Evolutionary conservation across 2,797 vertebrate species (phyloP).

Genomic region (Alosa sapidissima): DNA sequence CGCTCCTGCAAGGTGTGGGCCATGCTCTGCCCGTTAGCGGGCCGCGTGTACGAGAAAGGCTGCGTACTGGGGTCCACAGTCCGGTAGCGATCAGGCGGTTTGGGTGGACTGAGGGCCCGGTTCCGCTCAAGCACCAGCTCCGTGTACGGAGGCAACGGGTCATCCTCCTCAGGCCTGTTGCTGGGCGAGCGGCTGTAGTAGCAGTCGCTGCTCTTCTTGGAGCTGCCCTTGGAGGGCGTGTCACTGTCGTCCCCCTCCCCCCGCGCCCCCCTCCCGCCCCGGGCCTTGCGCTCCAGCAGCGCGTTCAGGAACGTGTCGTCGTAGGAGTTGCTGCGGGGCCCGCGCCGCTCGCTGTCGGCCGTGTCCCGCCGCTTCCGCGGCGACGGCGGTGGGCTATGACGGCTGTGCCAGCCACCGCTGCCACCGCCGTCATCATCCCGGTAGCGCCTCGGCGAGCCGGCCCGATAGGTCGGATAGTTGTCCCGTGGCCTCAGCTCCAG

Average conservation of each 20-base stretch:
- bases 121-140: conserved; percentile 77
- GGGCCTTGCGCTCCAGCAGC: conserved; percentile 83
- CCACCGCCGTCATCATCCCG: conserved; percentile 58
- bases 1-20: conserved; percentile 78
- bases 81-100: conserved; percentile 59
- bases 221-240: conserved; percentile 87
- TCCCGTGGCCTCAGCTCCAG: conserved; percentile 56
- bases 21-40: conserved; percentile 68
- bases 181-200: conserved; percentile 79
- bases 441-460: conserved; percentile 59
- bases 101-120: conserved; percentile 59
- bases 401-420: conserved; percentile 61
- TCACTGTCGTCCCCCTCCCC: conserved; percentile 79
- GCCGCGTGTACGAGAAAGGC: conserved; percentile 79
- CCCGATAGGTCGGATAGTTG: conserved; percentile 39
- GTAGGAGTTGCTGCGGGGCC: conserved; percentile 64
- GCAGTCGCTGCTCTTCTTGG: conserved; percentile 76
- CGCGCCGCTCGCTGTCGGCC: conserved; percentile 76
- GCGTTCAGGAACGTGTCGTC: conserved; percentile 83
- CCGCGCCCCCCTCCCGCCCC: conserved; percentile 61
- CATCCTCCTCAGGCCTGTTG: conserved; percentile 81
- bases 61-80: conserved; percentile 63
- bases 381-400: conserved; percentile 77
- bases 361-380: conserved; percentile 80
- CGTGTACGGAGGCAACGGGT: conserved; percentile 90